These are phyloP conservation scores for Radopholus similis DNA, from an alignment of 1,140 invertebrate species.

Conservation along the genomic window DNA sequence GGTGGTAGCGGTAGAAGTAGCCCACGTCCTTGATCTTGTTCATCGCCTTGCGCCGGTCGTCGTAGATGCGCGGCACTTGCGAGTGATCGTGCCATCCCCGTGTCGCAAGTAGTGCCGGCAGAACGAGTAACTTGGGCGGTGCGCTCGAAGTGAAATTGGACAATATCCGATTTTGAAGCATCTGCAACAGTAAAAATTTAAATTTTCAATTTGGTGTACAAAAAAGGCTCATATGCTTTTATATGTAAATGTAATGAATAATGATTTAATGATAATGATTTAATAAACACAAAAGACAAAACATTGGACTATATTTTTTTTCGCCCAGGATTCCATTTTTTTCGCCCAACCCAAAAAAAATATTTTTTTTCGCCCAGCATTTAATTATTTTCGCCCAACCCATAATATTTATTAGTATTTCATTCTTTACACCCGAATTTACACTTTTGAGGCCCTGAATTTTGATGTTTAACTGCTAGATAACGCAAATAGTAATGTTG, in stretches of 20 bases:
- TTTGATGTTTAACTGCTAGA: no score
- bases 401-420: background rate
- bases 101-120: background rate
- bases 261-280: no score
- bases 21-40: slow-evolving; percentile 39
- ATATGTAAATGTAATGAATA: no score
- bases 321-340: no score
- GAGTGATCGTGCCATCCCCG: slow-evolving; percentile 37
- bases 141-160: background rate
- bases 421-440: background rate
- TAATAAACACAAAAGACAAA: no score
- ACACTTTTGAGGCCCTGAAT: background rate
- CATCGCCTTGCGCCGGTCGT: slow-evolving; percentile 26
- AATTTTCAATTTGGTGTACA: background rate
- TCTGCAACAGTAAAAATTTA: background rate
- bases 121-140: no score
- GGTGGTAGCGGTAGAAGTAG: slow-evolving; percentile 58
- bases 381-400: no score
- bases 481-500: no score
- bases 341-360: no score
- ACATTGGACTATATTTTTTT: background rate
- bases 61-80: slow-evolving; percentile 31
- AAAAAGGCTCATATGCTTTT: no score
- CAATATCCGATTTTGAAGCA: slow-evolving; percentile 10
- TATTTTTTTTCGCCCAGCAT: no score